These are phyloP conservation scores for Listronotus oregonensis DNA, from an alignment of 1,140 invertebrate genomes.

Conservation along the genomic window DNA sequence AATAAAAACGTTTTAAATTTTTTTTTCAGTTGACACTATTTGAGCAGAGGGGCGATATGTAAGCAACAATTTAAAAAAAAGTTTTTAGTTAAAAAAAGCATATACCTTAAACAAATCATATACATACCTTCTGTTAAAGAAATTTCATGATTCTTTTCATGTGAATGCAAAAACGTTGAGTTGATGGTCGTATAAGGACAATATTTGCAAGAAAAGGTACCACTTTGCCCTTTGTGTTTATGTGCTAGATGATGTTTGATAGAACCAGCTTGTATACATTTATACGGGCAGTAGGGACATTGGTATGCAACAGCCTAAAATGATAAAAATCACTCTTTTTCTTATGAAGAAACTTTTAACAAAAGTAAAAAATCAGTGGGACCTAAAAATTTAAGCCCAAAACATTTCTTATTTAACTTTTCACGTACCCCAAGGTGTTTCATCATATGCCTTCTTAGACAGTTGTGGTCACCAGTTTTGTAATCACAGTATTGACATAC, in stretches of 20 bases:
- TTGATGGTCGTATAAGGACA: slow-evolving; percentile 68
- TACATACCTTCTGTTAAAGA: slow-evolving; percentile 49
- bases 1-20: too few relatives aligned
- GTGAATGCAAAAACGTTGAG: slow-evolving; percentile 61
- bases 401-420: too few relatives aligned
- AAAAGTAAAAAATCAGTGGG: not conserved
- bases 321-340: slow-evolving; percentile 17
- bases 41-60: too few relatives aligned
- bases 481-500: slow-evolving; percentile 70
- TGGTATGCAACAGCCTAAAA: slow-evolving; percentile 59
- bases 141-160: slow-evolving; percentile 62
- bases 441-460: slow-evolving; percentile 73
- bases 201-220: slow-evolving; percentile 62
- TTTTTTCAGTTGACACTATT: too few relatives aligned
- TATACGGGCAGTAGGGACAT: slow-evolving; percentile 72
- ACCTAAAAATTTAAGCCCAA: not conserved
- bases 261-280: slow-evolving; percentile 69
- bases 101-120: too few relatives aligned
- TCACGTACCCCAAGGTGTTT: slow-evolving; percentile 70
- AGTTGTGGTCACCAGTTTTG: slow-evolving; percentile 74
- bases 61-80: too few relatives aligned
- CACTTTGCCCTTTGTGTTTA: slow-evolving; percentile 65
- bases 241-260: slow-evolving; percentile 70
- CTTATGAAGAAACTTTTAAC: too few relatives aligned
- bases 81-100: too few relatives aligned